phyloP scores from a whole-genome alignment of 2,888 invertebrate species.

The Acronicta leporina region DNA sequence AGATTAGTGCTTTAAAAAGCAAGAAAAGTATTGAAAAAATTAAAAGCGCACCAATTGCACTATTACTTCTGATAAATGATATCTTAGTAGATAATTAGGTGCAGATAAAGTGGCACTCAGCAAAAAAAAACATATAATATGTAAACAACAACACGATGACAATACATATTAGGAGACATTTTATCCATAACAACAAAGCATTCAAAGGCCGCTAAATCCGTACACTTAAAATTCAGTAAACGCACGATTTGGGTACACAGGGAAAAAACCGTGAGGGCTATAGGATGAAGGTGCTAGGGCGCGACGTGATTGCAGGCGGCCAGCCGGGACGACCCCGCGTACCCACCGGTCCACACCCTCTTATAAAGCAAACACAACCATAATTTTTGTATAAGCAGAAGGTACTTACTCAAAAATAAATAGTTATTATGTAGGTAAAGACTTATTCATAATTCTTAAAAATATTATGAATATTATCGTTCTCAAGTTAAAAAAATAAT shows the following conservation, averaged over 20 bases:
- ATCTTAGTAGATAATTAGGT: too few species aligned
- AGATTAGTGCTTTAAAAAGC: too few species aligned
- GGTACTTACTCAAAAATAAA: constrained; percentile 15
- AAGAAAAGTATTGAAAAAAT: too few species aligned
- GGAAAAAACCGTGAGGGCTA: constrained; percentile 50
- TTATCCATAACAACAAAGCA: constrained; percentile 12
- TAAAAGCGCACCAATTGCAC: too few species aligned
- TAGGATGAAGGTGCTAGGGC: constrained; percentile 76
- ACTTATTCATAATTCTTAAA: constrained; percentile 1
- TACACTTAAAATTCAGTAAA: constrained; percentile 76
- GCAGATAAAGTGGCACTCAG: too few species aligned
- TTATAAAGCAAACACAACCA: constrained; percentile 49
- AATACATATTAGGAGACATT: too few species aligned
- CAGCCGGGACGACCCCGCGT: constrained; percentile 77
- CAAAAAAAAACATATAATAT: too few species aligned
- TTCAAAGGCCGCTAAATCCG: constrained; percentile 64
- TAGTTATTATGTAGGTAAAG: constrained; percentile 13
- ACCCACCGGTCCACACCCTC: constrained; percentile 52
- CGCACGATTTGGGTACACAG: constrained; percentile 64
- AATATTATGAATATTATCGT: too few species aligned
- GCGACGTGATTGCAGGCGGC: constrained; percentile 80
- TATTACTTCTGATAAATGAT: too few species aligned
- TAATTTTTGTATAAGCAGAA: constrained; percentile 37
- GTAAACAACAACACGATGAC: too few species aligned
- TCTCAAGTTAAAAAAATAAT: too few species aligned